phyloP scores from a whole-genome alignment of 1,140 invertebrate genomes.

The Sesamia nonagrioides region DNA sequence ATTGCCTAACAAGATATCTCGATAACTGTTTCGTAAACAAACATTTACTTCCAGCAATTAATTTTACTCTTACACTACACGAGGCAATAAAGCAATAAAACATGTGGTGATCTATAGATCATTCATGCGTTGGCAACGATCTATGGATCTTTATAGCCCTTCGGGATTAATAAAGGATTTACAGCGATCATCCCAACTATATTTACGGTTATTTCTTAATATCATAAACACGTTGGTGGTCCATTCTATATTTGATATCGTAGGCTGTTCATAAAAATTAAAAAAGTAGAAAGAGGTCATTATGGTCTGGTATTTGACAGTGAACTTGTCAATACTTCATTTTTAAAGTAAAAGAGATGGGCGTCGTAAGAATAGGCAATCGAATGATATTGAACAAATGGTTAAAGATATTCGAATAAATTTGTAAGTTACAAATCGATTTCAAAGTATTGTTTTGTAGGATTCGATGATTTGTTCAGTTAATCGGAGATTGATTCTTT shows the following conservation, averaged over 20 bases:
- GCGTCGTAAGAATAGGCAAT: neutral
- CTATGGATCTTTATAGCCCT: constrained; percentile 55
- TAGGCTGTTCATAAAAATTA: neutral
- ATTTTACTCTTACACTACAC: constrained; percentile 28
- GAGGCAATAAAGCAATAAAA: constrained; percentile 60
- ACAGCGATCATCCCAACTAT: constrained; percentile 43
- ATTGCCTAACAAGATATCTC: neutral
- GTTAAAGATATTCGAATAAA: constrained; percentile 22
- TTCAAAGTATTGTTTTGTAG: neutral
- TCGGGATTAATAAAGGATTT: constrained; percentile 61
- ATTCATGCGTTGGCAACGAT: constrained; percentile 49
- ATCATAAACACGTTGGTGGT: constrained; percentile 59
- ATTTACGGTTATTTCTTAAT: constrained; percentile 55
- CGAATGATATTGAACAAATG: constrained; percentile 18
- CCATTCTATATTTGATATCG: constrained; percentile 20
- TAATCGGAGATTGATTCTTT: neutral
- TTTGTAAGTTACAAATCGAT: constrained; percentile 1
- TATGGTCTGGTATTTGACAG: constrained; percentile 13
- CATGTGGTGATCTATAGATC: constrained; percentile 58
- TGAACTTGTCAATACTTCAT: constrained; percentile 1
- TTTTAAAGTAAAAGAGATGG: constrained; percentile 25
- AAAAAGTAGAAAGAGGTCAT: constrained; percentile 53
- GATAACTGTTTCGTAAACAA: constrained; percentile 12
- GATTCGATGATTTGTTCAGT: neutral
- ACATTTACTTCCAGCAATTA: constrained; percentile 14